These are phyloP conservation scores for Paracentrotus lividus DNA, from an alignment of 53 echinoderm and acorn worm genomes.

Conservation along the genomic window DNA sequence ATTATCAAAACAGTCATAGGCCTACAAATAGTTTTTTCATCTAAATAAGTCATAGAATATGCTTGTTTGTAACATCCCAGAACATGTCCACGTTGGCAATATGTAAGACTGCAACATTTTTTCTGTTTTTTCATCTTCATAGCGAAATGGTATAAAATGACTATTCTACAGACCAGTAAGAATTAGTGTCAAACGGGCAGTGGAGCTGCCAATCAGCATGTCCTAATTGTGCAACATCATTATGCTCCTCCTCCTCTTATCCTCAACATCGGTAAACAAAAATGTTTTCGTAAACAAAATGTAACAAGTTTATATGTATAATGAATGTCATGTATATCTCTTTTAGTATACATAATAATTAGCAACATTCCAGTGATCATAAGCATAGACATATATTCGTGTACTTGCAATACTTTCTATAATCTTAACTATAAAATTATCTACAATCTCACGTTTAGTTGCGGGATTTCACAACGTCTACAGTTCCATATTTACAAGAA, in stretches of 20 bases:
- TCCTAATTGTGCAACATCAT: slow-evolving; percentile 53
- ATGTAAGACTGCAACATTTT: slow-evolving; percentile 72
- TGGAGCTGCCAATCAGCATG: slow-evolving; percentile 44
- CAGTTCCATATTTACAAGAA: slow-evolving; percentile 60
- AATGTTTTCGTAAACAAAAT: slow-evolving; percentile 68
- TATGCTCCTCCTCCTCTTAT: not conserved
- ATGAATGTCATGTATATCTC: slow-evolving; percentile 58
- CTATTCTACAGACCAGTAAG: slow-evolving; percentile 74
- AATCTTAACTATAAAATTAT: slow-evolving; percentile 64
- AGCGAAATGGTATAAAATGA: slow-evolving; percentile 72
- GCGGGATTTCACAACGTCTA: not conserved
- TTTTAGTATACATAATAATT: slow-evolving; percentile 58
- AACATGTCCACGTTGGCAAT: slow-evolving; percentile 64
- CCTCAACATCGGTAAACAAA: slow-evolving; percentile 63
- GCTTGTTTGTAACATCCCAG: slow-evolving; percentile 47
- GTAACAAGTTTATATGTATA: slow-evolving; percentile 71
- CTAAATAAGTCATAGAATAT: slow-evolving; percentile 64
- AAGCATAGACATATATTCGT: slow-evolving; percentile 65
- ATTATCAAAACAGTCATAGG: slow-evolving; percentile 61
- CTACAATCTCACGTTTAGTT: slow-evolving; percentile 50
- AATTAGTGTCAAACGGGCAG: slow-evolving; percentile 64
- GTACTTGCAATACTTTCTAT: slow-evolving; percentile 54
- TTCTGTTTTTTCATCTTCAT: slow-evolving; percentile 53
- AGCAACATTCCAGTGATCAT: slow-evolving; percentile 66
- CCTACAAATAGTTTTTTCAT: slow-evolving; percentile 46